Evolutionary conservation across 2,113 vertebrate species (phyloP), one percentile per base, ranked within the genome.

Genomic region (Rhadina sibilatrix): DNA sequence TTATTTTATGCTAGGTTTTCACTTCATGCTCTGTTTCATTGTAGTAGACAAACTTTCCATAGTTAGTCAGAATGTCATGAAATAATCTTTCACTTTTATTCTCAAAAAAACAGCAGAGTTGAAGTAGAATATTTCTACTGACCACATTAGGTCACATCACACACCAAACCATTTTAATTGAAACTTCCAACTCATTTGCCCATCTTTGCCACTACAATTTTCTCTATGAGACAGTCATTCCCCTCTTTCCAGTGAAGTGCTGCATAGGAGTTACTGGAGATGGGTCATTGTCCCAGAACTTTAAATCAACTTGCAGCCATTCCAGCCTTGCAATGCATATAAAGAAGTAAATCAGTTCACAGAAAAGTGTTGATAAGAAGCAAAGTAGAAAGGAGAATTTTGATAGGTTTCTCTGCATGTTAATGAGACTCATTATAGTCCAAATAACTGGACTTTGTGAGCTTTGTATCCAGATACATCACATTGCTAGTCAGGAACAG

Each of bases 41-140:
- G 17, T 14, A 59, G 9, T 12, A 50, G 35, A 46, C 6, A 37
- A 69, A 53, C 8, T 13, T 69, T 37, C 13, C 25, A 30, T 3
- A 47, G 12, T 6, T n/a, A n/a, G n/a, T 47, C 53, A 50, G 6
- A 78, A 74, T 17, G 1, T 23, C 12, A 30, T 8, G 5, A 50
- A 81, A 85, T 35, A 9, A 42, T 38, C 25, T 47, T 69, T 40
- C 15, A 16, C 10, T 44, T 63, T 20, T 6, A 50, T 30, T 38
- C 10, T 3, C 12, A 68, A 5, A 50, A 37, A 46, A 10, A 3
- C 8, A 27, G 22, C 0, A 0, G 7, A 33, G 9, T 7, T 8
- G 8, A 27, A 50, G 23, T 7, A 3, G 44, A 42, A 14, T 56
- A 83, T 37, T 53, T 82, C 15, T 38, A 49, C 27, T 40, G 35